Base-by-base conservation (phyloP, 2,797 vertebrate species). In the Parotocinclus haroldoi region DNA sequence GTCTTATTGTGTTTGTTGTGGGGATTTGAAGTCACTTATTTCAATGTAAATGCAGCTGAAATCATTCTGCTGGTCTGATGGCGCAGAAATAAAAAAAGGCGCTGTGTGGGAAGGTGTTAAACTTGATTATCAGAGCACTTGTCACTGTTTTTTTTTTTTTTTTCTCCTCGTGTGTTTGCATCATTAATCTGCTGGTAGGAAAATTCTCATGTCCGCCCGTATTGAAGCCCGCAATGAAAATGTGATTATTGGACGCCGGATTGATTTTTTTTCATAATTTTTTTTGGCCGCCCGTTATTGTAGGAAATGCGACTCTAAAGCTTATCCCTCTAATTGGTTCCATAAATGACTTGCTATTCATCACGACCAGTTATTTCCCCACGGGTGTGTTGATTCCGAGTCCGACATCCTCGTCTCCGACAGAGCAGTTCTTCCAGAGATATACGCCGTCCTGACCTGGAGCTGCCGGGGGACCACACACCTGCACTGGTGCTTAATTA, bases 91-190 rank as follows among this genome's bases (percentile, higher is more conserved):
- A 38, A 68, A 68, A 72, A 71, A 71, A 45, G 53, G 48, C 7
- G 17, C 19, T 65, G 72, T 63, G 72, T 74, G 69, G 72, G 62
- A 74, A 59, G 69, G 72, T 74, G 72, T 66, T 38, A 42, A 66
- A 69, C 59, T 66, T 52, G 48, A 62, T 69, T 63, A 72, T 63
- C 56, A 18, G 39, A 52, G 44, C 39, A 39, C 69, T 77, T 71
- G 62, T 55, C 69, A 69, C 61, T 48, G 62, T 19, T 7, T 27
- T 53, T 71, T n/a, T n/a, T n/a, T n/a, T n/a, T n/a, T n/a, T n/a
- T n/a, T n/a, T n/a, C n/a, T 37, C 36, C 63, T 71, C 39, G 18
- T 69, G 75, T 57, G 54, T 14, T 71, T 70, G 64, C 57, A 52
- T 65, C 9, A 42, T 62, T 69, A 72, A 66, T 40, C 37, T 57